phyloP scores from a whole-genome alignment of 2,113 vertebrate genomes.

The Plotosus lineatus region DNA sequence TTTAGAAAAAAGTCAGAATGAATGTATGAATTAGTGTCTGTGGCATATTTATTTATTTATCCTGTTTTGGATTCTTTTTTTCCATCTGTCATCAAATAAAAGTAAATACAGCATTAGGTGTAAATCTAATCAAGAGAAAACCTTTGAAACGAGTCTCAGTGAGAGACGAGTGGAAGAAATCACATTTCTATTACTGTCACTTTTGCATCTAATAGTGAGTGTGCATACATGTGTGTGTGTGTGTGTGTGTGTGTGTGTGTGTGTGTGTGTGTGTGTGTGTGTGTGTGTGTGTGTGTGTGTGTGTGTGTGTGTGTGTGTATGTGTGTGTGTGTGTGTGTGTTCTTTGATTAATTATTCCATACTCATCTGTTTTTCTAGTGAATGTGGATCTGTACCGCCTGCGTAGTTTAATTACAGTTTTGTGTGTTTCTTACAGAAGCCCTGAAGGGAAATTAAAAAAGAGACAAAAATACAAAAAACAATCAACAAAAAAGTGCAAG shows the following conservation, averaged over 20 bases:
- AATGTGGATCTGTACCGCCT: not conserved
- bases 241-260: not conserved
- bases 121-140: not conserved
- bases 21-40: not conserved
- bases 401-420: not conserved
- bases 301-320: not conserved
- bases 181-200: not conserved
- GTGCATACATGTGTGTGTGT: not conserved
- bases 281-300: slow-evolving; percentile 6
- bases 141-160: not conserved
- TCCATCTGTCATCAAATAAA: not conserved
- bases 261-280: not conserved
- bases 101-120: not conserved
- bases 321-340: not conserved
- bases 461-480: not conserved
- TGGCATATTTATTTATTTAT: not conserved
- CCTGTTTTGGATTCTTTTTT: not conserved
- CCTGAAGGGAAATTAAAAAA: not conserved
- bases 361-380: not conserved
- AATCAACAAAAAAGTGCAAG: not conserved
- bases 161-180: not conserved
- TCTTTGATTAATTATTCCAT: not conserved
- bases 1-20: not conserved
- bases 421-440: not conserved
- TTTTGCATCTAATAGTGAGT: not conserved